These are phyloP conservation scores for Mesitornis unicolor DNA, from an alignment of 2,113 vertebrate species.

Conservation along the genomic window DNA sequence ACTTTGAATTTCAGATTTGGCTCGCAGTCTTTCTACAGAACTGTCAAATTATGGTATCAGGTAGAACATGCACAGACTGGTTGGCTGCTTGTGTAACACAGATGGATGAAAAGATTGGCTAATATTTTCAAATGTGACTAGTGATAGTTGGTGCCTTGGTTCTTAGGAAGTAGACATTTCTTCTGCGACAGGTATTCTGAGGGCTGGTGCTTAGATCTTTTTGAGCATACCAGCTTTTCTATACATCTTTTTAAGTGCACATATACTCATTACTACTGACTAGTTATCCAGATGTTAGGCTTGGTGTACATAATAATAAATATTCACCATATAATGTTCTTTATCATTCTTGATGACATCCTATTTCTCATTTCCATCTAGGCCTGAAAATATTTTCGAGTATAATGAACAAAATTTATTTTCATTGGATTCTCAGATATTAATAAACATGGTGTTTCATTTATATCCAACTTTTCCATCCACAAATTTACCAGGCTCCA, in stretches of 20 bases:
- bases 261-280: background rate
- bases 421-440: background rate
- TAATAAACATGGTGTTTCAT: background rate
- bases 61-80: background rate
- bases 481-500: background rate
- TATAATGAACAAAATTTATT: background rate
- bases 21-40: background rate
- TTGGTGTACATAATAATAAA: background rate
- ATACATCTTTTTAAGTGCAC: background rate
- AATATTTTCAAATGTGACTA: background rate
- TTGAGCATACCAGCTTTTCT: background rate
- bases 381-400: background rate
- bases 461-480: background rate
- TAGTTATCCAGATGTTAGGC: background rate
- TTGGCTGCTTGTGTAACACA: background rate
- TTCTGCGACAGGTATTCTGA: background rate
- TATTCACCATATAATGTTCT: background rate
- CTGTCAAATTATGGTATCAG: background rate
- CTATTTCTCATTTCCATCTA: background rate
- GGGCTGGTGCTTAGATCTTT: background rate
- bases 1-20: slow-evolving; percentile 12
- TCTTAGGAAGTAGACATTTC: background rate
- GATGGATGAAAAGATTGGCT: background rate
- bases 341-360: background rate
- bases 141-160: background rate